A percentile compares a stretch with the other conserved stretches of the same genome.
Conservation (phyloP, 2,888 invertebrate species). For the Trissoscelio sp. region DNA sequence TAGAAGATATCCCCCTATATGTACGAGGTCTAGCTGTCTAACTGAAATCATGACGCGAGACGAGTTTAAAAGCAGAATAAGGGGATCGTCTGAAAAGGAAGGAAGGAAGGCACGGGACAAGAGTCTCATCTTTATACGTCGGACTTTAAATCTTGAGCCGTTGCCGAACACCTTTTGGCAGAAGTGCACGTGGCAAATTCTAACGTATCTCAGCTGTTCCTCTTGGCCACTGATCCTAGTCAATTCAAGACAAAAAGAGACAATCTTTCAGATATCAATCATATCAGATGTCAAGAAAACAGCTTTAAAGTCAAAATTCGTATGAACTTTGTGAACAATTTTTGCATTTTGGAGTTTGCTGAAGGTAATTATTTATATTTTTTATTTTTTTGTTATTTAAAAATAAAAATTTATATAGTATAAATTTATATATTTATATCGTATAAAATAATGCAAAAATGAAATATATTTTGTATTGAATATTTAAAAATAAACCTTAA, state of each 20-base stretch:
- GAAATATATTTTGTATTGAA: too few relatives aligned
- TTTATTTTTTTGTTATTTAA: too few relatives aligned
- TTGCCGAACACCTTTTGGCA: constrained; percentile 77
- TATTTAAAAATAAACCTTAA: too few relatives aligned
- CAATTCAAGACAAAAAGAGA: constrained; percentile 55
- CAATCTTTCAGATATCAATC: constrained; percentile 61
- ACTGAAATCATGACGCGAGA: constrained; percentile 77
- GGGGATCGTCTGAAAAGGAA: constrained; percentile 75
- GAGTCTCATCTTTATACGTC: constrained; percentile 77
- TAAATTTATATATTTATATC: too few relatives aligned
- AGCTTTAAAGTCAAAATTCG: constrained; percentile 20
- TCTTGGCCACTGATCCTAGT: constrained; percentile 61
- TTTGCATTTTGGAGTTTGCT: not conserved
- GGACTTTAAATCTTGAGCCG: constrained; percentile 76
- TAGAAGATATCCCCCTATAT: constrained; percentile 51
- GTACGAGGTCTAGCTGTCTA: constrained; percentile 65
- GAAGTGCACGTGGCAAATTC: constrained; percentile 74
- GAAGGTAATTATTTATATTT: too few relatives aligned
- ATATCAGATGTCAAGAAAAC: constrained; percentile 29
- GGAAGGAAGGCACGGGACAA: constrained; percentile 80
- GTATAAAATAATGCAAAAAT: too few relatives aligned
- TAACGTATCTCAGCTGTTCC: constrained; percentile 81
- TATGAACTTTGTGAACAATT: too few relatives aligned
- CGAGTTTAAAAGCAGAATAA: constrained; percentile 74
- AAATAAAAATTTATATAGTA: too few relatives aligned